Percentiles rank a stretch among this genome's conserved stretches.
Conservation (phyloP, 2,797 vertebrate species). For the Tragopan temminckii region DNA sequence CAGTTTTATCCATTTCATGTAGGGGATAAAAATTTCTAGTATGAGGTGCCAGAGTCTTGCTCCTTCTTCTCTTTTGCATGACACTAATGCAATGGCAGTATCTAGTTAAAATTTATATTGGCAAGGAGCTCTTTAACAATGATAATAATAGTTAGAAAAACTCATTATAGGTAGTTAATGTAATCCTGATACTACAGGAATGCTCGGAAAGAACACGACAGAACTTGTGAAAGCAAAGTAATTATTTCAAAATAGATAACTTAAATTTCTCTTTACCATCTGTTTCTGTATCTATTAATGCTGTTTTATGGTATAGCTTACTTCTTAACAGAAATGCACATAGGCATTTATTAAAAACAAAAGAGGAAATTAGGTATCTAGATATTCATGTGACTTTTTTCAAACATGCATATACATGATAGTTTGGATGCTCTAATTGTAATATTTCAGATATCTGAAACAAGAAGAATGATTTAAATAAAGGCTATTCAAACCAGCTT, state of each 20-base stretch:
- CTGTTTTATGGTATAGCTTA: neutral
- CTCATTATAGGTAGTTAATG: accelerated
- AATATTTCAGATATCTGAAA: slow-evolving; percentile 3
- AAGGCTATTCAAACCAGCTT: neutral
- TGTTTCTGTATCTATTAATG: neutral
- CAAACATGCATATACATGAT: neutral
- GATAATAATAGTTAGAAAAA: neutral
- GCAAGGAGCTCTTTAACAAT: neutral
- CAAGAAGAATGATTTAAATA: neutral
- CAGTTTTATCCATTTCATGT: neutral
- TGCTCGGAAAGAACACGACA: neutral
- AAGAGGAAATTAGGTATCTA: neutral
- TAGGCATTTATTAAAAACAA: neutral
- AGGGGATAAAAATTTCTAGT: neutral
- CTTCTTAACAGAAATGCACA: neutral
- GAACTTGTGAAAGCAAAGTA: neutral
- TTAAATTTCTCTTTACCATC: neutral
- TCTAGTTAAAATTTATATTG: neutral
- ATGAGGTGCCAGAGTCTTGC: neutral
- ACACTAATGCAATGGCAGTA: neutral
- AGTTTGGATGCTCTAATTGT: neutral
- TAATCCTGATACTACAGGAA: neutral
- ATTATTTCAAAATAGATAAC: neutral
- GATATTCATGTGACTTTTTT: neutral
- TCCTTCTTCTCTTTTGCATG: neutral